Base-by-base conservation (phyloP, 2,797 vertebrate genomes). In the Otus scops region DNA sequence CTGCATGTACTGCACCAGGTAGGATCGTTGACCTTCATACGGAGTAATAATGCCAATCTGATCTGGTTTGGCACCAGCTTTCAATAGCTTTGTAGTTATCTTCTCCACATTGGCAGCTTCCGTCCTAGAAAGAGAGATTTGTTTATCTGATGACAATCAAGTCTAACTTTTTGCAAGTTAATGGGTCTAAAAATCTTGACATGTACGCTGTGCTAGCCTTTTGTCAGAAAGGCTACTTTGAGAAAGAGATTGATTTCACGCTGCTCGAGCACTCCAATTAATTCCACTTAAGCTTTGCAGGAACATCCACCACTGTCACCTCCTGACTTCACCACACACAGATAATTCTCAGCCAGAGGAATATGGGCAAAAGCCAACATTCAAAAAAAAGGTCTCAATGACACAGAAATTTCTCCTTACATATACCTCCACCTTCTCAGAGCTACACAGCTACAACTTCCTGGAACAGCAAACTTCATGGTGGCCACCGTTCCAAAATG, bases 1-100 rank as follows among this genome's bases (percentile, higher is more conserved):
- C 96, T 99, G 99, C 99, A 99, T 99, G 98, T 99, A 99, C 96
- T 99, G 99, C 95, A 99, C 99, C 98, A 99, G 98, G 95, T 99
- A 99, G 24, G 99, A 99, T 59, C 99, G 98, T 96, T 99, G 99
- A 10, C 99, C 99, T 97, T 99, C 99, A 0, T 99, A 99, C 0
- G 99, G 99, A 0, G 99, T 99, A 96, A 99, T 99, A 96, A 99
- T 99, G 67, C 99, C 99, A 0, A 99, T 99, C 98, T 99, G 99
- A 97, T 99, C 99, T 0, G 99, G 99, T 92, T 99, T 99, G 88
- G 99, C 99, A 15, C 99, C 99, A 0, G 99, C 99, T 95, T 99
- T 99, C 92, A 99, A 92, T 67, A 99, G 97, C 92, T 99, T 99
- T 1, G 99, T 99, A 77, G 99, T 99, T 96, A 99, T 99, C 97